phyloP scores from a whole-genome alignment of 2,797 vertebrate species.

The Lutjanus argentimaculatus region DNA sequence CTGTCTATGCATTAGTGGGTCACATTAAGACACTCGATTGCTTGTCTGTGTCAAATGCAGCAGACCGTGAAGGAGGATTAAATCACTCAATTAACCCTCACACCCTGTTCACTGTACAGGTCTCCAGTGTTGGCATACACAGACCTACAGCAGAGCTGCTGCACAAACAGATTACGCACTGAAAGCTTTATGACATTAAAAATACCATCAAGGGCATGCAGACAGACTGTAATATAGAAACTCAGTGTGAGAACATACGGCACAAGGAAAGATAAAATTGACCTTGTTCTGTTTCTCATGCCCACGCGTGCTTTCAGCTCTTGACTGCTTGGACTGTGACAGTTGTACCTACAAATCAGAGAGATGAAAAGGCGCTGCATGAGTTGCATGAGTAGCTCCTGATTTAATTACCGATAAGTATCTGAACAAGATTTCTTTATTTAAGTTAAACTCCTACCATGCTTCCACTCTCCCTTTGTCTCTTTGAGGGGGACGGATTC shows the following conservation, averaged over 20 bases:
- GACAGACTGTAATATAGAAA: not conserved
- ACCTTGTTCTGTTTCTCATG: constrained; percentile 60
- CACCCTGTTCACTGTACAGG: constrained; percentile 37
- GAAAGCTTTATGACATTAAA: constrained; percentile 2
- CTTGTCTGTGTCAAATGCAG: constrained; percentile 66
- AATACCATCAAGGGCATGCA: not conserved
- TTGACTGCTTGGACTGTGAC: constrained; percentile 51
- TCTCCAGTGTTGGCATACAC: constrained; percentile 51
- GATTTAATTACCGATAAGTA: not conserved
- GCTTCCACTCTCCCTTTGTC: constrained; percentile 37
- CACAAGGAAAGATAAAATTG: not conserved
- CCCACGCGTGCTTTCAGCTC: constrained; percentile 32
- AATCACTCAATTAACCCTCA: constrained; percentile 69
- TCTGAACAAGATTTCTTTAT: not conserved
- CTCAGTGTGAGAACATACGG: not conserved
- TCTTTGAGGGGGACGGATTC: constrained; percentile 57
- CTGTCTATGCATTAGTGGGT: constrained; percentile 49
- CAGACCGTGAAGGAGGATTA: constrained; percentile 81
- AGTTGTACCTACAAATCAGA: constrained; percentile 62
- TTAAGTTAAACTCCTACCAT: constrained; percentile 62
- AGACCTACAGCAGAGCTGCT: constrained; percentile 25
- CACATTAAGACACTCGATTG: constrained; percentile 53
- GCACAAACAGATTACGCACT: constrained; percentile 21
- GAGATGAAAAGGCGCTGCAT: not conserved
- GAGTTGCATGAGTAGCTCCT: not conserved